A percentile compares a stretch with the other conserved stretches of the same genome.
Conservation (phyloP, 53 echinoderm and acorn worm genomes). For the Echinarachnius parma region DNA sequence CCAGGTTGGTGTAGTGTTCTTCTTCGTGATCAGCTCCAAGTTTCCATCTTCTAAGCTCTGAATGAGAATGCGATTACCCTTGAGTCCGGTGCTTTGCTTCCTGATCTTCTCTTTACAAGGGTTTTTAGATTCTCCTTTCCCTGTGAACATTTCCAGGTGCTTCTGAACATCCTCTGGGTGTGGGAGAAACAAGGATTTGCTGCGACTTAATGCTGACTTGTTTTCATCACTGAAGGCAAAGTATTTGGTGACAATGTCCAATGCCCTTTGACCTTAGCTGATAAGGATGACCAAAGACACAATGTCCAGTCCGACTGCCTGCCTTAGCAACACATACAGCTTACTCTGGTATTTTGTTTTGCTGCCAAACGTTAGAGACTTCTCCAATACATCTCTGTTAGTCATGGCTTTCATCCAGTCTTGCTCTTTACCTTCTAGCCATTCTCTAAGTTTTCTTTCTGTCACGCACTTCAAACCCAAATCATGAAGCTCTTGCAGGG, state of each 20-base stretch:
- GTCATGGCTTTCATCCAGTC: slow-evolving; percentile 6
- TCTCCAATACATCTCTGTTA: background rate
- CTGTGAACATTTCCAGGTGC: slow-evolving; percentile 2
- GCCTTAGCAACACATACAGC: background rate
- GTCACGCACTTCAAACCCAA: background rate
- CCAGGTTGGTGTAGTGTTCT: slow-evolving; percentile 11
- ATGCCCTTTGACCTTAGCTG: background rate
- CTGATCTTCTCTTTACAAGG: slow-evolving; percentile 9
- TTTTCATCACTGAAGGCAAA: slow-evolving; percentile 22
- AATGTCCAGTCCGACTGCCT: slow-evolving; percentile 15
- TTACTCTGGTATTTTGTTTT: slow-evolving; percentile 1
- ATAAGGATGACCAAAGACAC: slow-evolving; percentile 28
- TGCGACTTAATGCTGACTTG: slow-evolving; percentile 8
- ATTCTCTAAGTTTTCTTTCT: background rate
- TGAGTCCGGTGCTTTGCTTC: background rate
- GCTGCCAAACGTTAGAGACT: background rate
- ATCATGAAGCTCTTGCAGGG: background rate
- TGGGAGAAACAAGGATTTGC: slow-evolving; percentile 9
- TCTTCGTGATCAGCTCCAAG: background rate
- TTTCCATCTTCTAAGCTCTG: slow-evolving; percentile 7
- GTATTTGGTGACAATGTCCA: slow-evolving; percentile 16
- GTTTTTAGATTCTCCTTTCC: slow-evolving; percentile 4
- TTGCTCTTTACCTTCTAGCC: background rate
- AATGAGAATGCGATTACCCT: slow-evolving; percentile 7
- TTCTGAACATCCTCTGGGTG: background rate